These are phyloP conservation scores for Loxodonta africana DNA, from an alignment of 2,113 vertebrate species.

Conservation along the genomic window DNA sequence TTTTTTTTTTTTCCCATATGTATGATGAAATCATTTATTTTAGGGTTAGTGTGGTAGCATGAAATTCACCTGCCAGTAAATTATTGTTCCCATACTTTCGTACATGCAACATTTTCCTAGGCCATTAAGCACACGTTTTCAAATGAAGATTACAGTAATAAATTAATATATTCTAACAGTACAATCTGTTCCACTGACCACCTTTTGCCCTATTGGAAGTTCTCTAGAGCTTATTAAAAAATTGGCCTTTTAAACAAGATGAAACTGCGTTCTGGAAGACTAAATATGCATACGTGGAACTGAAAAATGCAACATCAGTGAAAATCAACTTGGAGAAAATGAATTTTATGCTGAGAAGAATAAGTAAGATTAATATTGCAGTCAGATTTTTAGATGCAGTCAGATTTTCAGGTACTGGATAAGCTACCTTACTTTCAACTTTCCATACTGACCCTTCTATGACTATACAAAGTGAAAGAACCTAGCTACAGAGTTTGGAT, in stretches of 20 bases:
- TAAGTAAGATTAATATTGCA: conserved; percentile 47
- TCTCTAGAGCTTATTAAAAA: conserved; percentile 64
- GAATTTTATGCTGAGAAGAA: conserved; percentile 58
- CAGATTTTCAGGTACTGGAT: not conserved
- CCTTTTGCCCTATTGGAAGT: conserved; percentile 66
- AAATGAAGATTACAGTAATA: conserved; percentile 57
- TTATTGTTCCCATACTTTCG: conserved; percentile 59
- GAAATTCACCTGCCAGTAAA: conserved; percentile 27
- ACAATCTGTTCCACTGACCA: conserved; percentile 72
- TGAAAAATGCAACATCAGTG: conserved; percentile 67
- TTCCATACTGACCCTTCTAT: not conserved
- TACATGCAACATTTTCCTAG: conserved; percentile 55
- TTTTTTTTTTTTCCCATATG: not conserved
- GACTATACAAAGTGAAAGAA: not conserved
- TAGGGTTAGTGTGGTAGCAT: not conserved
- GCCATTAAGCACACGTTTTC: conserved; percentile 69
- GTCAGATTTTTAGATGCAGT: not conserved
- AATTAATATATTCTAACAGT: conserved; percentile 55
- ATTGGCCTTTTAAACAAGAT: conserved; percentile 63
- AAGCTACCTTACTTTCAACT: not conserved
- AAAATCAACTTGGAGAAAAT: conserved; percentile 53
- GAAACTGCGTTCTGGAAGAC: conserved; percentile 63
- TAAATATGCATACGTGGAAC: conserved; percentile 46
- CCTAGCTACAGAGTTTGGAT: not conserved
- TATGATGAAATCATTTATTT: not conserved